phyloP scores from a whole-genome alignment of 2,888 invertebrate genomes.

The Melanotus villosus region DNA sequence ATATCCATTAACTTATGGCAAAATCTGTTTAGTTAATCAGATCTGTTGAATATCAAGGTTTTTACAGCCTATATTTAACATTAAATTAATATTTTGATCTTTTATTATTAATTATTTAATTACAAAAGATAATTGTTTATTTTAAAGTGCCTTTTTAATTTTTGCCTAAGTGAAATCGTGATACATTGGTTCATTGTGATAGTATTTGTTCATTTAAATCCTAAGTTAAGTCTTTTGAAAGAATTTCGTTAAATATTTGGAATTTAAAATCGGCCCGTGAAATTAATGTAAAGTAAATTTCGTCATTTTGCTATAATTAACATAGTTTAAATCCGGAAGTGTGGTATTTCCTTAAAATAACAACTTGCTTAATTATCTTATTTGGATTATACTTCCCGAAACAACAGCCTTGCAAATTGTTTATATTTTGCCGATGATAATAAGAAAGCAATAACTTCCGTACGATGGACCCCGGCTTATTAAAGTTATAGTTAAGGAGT shows the following conservation, averaged over 20 bases:
- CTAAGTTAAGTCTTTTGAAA: too few relatives aligned
- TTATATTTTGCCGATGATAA: too few relatives aligned
- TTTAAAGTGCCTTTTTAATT: too few relatives aligned
- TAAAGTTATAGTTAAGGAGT: too few relatives aligned
- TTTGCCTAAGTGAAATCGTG: too few relatives aligned
- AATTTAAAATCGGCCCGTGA: neutral
- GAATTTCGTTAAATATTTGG: neutral
- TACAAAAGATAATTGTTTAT: too few relatives aligned
- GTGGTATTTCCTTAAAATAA: slow-evolving; percentile 2
- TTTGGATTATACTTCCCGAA: neutral
- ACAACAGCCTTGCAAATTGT: neutral
- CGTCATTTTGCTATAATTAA: too few relatives aligned
- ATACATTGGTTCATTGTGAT: too few relatives aligned
- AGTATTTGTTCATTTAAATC: too few relatives aligned
- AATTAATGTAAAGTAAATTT: slow-evolving; percentile 15
- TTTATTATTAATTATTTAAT: neutral
- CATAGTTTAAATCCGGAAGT: slow-evolving; percentile 11
- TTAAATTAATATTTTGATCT: slow-evolving; percentile 5
- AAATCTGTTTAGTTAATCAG: slow-evolving; percentile 11
- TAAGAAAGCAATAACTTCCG: too few relatives aligned
- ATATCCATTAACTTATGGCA: slow-evolving; percentile 21
- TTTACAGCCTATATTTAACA: neutral
- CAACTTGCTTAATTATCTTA: neutral
- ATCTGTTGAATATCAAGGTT: slow-evolving; percentile 15
- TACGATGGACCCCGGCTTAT: too few relatives aligned